phyloP scores from a whole-genome alignment of 2,888 invertebrate species.

The Tetragnatha montana region DNA sequence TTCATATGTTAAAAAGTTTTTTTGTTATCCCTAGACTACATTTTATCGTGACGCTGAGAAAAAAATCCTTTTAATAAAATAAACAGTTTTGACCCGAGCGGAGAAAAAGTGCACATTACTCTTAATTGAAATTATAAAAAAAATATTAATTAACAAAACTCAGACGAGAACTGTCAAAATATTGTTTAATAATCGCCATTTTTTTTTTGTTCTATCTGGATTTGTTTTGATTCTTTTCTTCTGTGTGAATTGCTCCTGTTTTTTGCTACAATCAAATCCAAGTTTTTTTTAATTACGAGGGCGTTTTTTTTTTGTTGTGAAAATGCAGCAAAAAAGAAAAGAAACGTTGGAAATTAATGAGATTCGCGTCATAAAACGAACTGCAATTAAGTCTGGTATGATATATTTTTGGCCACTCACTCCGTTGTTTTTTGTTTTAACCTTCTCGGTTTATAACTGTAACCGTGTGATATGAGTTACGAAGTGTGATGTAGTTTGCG shows the following conservation, averaged over 20 bases:
- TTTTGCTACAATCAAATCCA: slow-evolving; percentile 25
- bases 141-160: slow-evolving; percentile 62
- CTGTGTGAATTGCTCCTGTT: slow-evolving; percentile 3
- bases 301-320: neutral
- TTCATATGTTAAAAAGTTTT: slow-evolving; percentile 47
- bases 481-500: slow-evolving; percentile 12
- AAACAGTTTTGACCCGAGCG: slow-evolving; percentile 7
- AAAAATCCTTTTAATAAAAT: slow-evolving; percentile 21
- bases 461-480: slow-evolving; percentile 17
- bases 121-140: slow-evolving; percentile 59
- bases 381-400: slow-evolving; percentile 33
- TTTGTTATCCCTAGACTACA: slow-evolving; percentile 36
- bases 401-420: slow-evolving; percentile 13
- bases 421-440: neutral
- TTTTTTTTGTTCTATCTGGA: slow-evolving; percentile 1
- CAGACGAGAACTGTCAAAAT: slow-evolving; percentile 47
- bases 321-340: neutral
- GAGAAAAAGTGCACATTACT: slow-evolving; percentile 36
- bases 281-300: slow-evolving; percentile 12
- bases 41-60: neutral
- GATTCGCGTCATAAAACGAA: slow-evolving; percentile 38
- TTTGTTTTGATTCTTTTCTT: slow-evolving; percentile 26
- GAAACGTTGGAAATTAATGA: neutral
- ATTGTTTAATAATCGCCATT: slow-evolving; percentile 30
- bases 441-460: neutral